These are phyloP conservation scores for Cydia strobilella DNA, from an alignment of 1,140 invertebrate species.

Conservation along the genomic window DNA sequence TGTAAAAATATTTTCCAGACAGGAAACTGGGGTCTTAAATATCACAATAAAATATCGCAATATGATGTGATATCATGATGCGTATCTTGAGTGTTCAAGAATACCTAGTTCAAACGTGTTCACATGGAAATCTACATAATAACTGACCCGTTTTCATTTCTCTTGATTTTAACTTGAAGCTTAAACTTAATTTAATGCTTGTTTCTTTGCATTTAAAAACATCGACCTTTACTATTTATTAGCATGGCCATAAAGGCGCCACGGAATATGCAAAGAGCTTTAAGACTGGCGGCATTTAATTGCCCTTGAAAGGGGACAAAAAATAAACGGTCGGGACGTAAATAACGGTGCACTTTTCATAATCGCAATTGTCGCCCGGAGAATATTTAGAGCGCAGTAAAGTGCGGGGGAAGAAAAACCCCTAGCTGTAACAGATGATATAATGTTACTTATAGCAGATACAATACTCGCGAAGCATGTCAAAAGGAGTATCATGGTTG, in stretches of 20 bases:
- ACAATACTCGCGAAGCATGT: background rate
- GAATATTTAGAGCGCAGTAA: slow-evolving; percentile 80
- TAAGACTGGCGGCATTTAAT: slow-evolving; percentile 78
- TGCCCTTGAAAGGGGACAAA: slow-evolving; percentile 79
- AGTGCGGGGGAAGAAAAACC: slow-evolving; percentile 49
- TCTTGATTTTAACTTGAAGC: too few species aligned
- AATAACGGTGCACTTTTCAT: slow-evolving; percentile 80
- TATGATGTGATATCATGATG: too few species aligned
- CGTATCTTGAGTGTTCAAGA: too few species aligned
- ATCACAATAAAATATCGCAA: too few species aligned
- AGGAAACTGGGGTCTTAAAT: too few species aligned
- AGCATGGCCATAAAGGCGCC: slow-evolving; percentile 59
- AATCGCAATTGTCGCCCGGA: slow-evolving; percentile 79
- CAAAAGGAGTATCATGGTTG: background rate
- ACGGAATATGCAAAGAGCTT: slow-evolving; percentile 75
- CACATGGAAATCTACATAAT: too few species aligned
- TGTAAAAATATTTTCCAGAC: too few species aligned
- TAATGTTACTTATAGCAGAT: background rate
- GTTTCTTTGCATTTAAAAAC: slow-evolving; percentile 35
- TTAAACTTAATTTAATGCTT: background rate
- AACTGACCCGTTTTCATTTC: too few species aligned
- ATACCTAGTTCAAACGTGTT: too few species aligned
- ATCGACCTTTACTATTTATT: slow-evolving; percentile 71
- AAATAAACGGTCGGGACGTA: slow-evolving; percentile 73
- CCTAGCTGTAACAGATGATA: slow-evolving; percentile 38